Percentiles rank a stretch among this genome's conserved stretches.
Evolutionary conservation across 2,888 invertebrate genomes (phyloP).

Genomic region (Ophion ventricosus): DNA sequence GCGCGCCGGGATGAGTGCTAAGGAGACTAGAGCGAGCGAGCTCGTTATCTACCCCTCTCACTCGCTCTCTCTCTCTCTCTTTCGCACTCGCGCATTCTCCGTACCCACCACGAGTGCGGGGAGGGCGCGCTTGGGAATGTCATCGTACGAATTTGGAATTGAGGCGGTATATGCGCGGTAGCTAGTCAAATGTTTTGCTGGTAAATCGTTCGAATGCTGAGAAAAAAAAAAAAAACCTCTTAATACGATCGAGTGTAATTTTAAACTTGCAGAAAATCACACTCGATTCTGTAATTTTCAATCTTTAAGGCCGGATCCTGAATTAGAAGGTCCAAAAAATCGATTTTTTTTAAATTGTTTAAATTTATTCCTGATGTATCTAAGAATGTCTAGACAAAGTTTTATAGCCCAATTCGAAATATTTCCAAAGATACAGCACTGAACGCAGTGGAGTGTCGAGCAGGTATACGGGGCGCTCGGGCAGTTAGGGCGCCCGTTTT

Average conservation of each 20-base stretch:
- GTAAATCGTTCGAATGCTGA: not conserved
- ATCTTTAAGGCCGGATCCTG: too few relatives aligned
- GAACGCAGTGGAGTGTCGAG: too few relatives aligned
- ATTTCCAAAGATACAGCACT: too few relatives aligned
- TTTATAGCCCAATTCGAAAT: too few relatives aligned
- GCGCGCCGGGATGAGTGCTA: slow-evolving; percentile 59
- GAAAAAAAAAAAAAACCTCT: not conserved
- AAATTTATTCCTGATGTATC: too few relatives aligned
- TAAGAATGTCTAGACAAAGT: too few relatives aligned
- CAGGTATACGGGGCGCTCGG: too few relatives aligned
- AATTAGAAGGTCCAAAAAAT: too few relatives aligned
- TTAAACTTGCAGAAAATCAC: not conserved
- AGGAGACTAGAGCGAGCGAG: slow-evolving; percentile 15
- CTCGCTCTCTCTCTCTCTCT: slow-evolving; percentile 24
- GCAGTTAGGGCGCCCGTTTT: too few relatives aligned
- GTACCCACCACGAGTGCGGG: slow-evolving; percentile 23
- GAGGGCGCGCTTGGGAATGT: slow-evolving; percentile 17
- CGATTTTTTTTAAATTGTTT: too few relatives aligned
- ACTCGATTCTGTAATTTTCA: not conserved
- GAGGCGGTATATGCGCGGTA: not conserved
- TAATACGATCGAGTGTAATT: not conserved
- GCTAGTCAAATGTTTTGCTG: not conserved
- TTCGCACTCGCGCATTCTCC: slow-evolving; percentile 12
- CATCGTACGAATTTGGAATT: slow-evolving; percentile 32
- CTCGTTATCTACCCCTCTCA: slow-evolving; percentile 8